Evolutionary conservation across 53 echinoderm and acorn worm species (phyloP).

Genomic region (Stichopus horrens): DNA sequence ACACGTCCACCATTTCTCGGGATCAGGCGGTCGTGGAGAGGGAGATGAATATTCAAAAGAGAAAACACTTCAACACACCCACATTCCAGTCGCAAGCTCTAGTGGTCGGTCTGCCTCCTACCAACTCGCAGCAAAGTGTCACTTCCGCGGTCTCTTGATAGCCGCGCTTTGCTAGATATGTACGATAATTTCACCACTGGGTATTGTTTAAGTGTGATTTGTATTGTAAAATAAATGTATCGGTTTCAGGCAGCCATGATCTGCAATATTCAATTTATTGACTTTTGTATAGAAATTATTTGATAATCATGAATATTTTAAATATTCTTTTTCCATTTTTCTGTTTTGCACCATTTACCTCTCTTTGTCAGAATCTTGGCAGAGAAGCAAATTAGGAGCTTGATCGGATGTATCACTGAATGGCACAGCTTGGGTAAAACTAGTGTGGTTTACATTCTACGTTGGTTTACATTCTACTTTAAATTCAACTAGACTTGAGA

Average conservation of each 20-base stretch:
- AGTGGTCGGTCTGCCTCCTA: conserved; percentile 22
- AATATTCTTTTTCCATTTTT: neutral
- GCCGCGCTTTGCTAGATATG: neutral
- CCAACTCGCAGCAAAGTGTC: conserved; percentile 13
- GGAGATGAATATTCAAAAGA: conserved; percentile 74
- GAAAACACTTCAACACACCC: conserved; percentile 46
- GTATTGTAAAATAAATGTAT: neutral
- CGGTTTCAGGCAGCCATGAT: neutral
- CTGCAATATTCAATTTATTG: neutral
- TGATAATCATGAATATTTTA: neutral
- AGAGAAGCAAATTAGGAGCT: too few species aligned
- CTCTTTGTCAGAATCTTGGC: too few species aligned
- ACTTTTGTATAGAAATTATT: neutral
- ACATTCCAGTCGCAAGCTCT: conserved; percentile 48
- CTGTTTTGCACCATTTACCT: neutral
- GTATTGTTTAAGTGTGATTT: neutral
- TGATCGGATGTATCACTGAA: too few species aligned
- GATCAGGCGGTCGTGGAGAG: conserved; percentile 59
- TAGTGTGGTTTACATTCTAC: too few species aligned
- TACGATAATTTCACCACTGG: neutral
- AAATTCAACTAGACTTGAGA: too few species aligned
- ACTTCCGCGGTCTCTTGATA: conserved; percentile 4
- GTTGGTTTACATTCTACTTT: too few species aligned
- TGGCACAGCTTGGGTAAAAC: too few species aligned
- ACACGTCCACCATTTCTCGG: conserved; percentile 58